A percentile compares a stretch with the other conserved stretches of the same genome.
phyloP scores from a whole-genome alignment of 2,888 invertebrate species.

The Acanthococcus lagerstroemiae region DNA sequence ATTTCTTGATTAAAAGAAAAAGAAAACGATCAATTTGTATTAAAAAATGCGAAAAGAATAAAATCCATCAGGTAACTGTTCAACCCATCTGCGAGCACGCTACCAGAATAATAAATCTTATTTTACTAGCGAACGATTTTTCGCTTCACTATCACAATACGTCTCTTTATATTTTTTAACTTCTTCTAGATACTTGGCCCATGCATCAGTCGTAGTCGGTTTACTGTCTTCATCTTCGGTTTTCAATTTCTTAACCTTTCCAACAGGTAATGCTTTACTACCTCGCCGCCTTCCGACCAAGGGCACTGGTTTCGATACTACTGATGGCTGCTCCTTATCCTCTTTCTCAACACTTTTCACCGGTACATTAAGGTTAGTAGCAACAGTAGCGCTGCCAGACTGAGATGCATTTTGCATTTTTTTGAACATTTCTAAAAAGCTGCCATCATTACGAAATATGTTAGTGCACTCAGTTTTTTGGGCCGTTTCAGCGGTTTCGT shows the following conservation, averaged over 20 bases:
- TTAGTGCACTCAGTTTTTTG: conserved; percentile 43
- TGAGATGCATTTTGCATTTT: conserved; percentile 54
- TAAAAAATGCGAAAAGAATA: too few relatives aligned
- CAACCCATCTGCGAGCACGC: too few relatives aligned
- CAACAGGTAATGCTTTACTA: conserved; percentile 78
- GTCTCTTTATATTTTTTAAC: conserved; percentile 86
- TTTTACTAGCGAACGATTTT: conserved; percentile 82
- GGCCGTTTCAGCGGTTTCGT: too few relatives aligned
- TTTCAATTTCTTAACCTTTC: conserved; percentile 76
- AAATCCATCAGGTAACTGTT: too few relatives aligned
- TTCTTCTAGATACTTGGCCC: conserved; percentile 88
- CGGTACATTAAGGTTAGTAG: not conserved
- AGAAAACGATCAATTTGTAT: too few relatives aligned
- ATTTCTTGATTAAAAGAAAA: too few relatives aligned
- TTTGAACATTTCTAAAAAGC: conserved; percentile 83
- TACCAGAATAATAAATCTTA: too few relatives aligned
- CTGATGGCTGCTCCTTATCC: not conserved
- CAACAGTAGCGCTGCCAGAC: not conserved
- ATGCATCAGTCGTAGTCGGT: conserved; percentile 64
- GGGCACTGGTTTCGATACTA: conserved; percentile 39
- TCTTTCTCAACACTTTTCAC: conserved; percentile 1
- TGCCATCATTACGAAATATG: conserved; percentile 78
- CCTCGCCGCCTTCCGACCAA: conserved; percentile 73
- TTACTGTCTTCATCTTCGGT: conserved; percentile 48
- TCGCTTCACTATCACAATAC: conserved; percentile 76